phyloP scores from a whole-genome alignment of 2,797 vertebrate genomes.

The Lates japonicus region DNA sequence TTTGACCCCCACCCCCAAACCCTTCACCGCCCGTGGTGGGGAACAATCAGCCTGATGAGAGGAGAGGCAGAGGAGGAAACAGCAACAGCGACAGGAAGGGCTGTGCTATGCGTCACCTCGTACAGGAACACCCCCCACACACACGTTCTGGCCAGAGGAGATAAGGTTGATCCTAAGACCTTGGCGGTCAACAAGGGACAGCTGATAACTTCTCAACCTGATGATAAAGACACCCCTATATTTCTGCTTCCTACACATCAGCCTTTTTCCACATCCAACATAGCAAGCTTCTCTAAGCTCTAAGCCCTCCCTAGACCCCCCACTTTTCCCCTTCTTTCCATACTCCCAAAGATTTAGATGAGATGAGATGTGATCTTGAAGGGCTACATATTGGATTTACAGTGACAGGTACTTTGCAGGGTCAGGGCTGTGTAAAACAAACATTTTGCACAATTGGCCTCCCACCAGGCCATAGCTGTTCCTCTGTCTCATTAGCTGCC shows the following conservation, averaged over 20 bases:
- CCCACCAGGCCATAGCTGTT: constrained; percentile 69
- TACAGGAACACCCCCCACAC: constrained; percentile 86
- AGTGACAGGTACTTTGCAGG: constrained; percentile 72
- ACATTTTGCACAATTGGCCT: constrained; percentile 77
- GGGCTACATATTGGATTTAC: constrained; percentile 60
- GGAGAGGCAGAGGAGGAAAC: constrained; percentile 87
- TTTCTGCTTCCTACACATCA: constrained; percentile 39
- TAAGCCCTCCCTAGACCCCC: constrained; percentile 4
- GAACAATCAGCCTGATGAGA: constrained; percentile 89
- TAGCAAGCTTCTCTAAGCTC: constrained; percentile 20
- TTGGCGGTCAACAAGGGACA: constrained; percentile 79
- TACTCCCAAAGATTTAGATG: constrained; percentile 59
- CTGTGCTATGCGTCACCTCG: constrained; percentile 86
- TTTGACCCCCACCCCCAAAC: constrained; percentile 48
- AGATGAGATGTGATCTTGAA: constrained; percentile 71
- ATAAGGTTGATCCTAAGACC: constrained; percentile 90
- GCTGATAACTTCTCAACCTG: constrained; percentile 84
- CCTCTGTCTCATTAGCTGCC: constrained; percentile 80
- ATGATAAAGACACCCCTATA: constrained; percentile 71
- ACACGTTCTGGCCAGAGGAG: constrained; percentile 87
- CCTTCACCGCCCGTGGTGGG: constrained; percentile 69
- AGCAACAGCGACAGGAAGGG: constrained; percentile 89
- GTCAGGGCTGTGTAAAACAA: constrained; percentile 72
- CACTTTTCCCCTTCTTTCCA: constrained; percentile 27
- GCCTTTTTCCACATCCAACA: constrained; percentile 26